Base-by-base conservation (phyloP, 2,888 invertebrate species). In the Agonopterix subpropinquella region DNA sequence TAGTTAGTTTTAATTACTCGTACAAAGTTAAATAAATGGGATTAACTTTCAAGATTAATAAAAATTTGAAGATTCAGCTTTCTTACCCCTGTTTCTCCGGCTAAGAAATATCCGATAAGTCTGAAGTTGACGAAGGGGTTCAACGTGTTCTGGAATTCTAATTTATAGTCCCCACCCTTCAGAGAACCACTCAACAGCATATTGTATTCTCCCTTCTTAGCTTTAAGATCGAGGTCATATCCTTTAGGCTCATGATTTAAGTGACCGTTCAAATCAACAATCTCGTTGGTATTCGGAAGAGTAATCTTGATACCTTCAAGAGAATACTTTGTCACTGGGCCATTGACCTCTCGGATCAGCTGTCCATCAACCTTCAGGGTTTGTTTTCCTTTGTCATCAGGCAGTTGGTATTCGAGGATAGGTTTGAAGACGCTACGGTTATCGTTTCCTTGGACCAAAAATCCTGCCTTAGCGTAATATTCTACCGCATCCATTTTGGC, bases 381-480 rank as follows among this genome's bases (percentile, higher is more conserved):
- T 51, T 90, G 87, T 11, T 64, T 82, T 39, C 89, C 89, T 11
- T 73, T 61, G 7, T 70, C 70, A 36, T 89, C 89, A 0, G 93
- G 92, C 7, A 91, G 65, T 58, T 90, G 89, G 70, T 92, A 92
- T 61, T 93, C 92, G 35, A 95, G 78, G 0, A 95, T 65, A 0
- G 96, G 96, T 54, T 89, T 92, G 71, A 92, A 94, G 9, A 90
- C 80, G 28, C 74, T 70, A 47, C 87, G 87, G 44, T 72, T 75
- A 0, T 83, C 90, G 49, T 88, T 87, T 5, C 92, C 92, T 39
- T 89, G 83, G 11, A 92, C 89, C 1, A 77, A 80, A 39, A 94
- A 89, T 0, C 96, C 95, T 15, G 91, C 71, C 65, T 92, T 92
- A 3, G 89, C 92, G 43, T 84, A 91, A 54, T 92, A 92, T 11